Base-by-base conservation (phyloP, 2,113 vertebrate species). In the Percina caprodes region DNA sequence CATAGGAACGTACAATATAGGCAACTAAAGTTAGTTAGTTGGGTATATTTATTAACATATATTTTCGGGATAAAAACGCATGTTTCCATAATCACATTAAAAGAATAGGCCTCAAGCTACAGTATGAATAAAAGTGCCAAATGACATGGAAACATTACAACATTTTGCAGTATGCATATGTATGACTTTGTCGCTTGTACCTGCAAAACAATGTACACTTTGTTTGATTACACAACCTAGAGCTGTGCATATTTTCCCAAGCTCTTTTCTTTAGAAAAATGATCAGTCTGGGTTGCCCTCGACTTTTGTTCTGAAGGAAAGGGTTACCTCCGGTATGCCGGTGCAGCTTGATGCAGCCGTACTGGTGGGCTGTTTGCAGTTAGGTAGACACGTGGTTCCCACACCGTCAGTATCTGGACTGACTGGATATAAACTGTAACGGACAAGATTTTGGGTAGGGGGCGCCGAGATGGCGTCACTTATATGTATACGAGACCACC, bases 361-460 rank as follows among this genome's bases (percentile, higher is more conserved):
- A 6, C 62, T 8, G 23, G 42, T 93, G 83, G 89, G 89, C 89
- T 85, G 86, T 88, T 90, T 92, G 90, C 95, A 94, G 91, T 96
- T 94, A 95, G 94, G 94, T 91, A 84, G 90, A 95, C 96, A 97
- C 95, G 96, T 97, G 96, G 92, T 89, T 94, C 93, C 91, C 91
- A 87, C 84, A 86, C 89, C 91, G 93, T 93, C 94, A 91, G 91
- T 83, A 61, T 86, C 56, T 59, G 69, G 61, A 58, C 60, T 54
- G 66, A 74, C 60, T 75, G 79, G 67, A 76, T 51, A 5, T 30
- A 55, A 76, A 79, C 77, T 24, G 58, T 66, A 80, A 85, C 69
- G 59, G 66, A 55, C 73, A 83, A 56, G 56, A 69, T 86, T 55
- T 51, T 77, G 14, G 35, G 33, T 23, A 67, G 21, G 26, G 55